Evolutionary conservation across 2,113 vertebrate genomes (phyloP).

Genomic region (Rhea americana): DNA sequence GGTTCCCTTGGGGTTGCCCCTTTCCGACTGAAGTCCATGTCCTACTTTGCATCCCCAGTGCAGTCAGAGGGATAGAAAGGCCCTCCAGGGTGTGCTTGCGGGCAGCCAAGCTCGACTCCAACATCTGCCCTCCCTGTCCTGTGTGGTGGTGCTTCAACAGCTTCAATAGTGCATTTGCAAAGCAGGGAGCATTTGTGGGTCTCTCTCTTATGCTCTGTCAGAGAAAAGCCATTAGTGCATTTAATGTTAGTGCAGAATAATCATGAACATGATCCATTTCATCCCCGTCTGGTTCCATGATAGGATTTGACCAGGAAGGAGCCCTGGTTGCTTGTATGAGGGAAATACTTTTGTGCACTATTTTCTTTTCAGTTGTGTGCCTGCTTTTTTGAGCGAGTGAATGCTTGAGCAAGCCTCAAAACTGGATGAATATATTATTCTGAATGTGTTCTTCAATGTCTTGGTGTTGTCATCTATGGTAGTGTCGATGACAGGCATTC

Average conservation of each 20-base stretch:
- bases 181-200: neutral
- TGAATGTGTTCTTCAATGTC: neutral
- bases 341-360: neutral
- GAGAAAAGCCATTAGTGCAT: neutral
- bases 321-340: neutral
- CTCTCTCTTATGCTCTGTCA: neutral
- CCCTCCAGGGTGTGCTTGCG: too few relatives aligned
- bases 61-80: neutral
- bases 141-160: neutral
- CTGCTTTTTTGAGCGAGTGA: neutral
- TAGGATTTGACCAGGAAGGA: neutral
- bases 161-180: neutral
- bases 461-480: neutral
- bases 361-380: neutral
- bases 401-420: neutral
- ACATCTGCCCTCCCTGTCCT: neutral
- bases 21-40: fast-evolving
- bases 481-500: neutral
- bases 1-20: fast-evolving
- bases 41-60: neutral
- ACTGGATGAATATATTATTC: neutral
- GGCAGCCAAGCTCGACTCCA: too few relatives aligned
- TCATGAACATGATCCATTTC: neutral
- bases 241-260: neutral
- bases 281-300: neutral